Conservation (phyloP, 2,113 vertebrate species). For the Psephotus haematonotus region DNA sequence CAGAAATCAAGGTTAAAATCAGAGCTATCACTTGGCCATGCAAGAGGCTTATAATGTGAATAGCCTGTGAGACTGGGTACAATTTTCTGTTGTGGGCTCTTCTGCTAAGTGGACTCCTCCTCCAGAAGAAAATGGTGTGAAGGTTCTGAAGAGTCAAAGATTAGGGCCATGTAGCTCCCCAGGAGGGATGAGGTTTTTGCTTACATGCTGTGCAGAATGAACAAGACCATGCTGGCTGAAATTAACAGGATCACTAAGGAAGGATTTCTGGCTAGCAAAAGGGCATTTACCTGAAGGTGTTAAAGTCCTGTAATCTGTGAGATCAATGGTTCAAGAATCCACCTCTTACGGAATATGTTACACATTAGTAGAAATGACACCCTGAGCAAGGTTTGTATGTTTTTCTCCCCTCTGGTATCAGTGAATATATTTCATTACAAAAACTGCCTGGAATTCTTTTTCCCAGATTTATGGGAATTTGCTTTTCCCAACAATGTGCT, state of each 20-base stretch:
- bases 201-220: not conserved
- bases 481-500: constrained; percentile 1
- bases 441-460: not conserved
- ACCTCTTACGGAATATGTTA: not conserved
- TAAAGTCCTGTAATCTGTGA: not conserved
- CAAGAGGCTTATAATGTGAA: not conserved
- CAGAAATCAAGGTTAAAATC: not conserved
- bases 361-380: not conserved
- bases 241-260: not conserved
- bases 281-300: not conserved
- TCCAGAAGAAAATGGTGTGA: not conserved
- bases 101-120: not conserved
- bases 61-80: not conserved
- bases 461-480: not conserved
- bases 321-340: not conserved
- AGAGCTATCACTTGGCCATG: not conserved
- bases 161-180: not conserved
- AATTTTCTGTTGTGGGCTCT: not conserved
- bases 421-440: not conserved
- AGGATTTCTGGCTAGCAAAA: not conserved
- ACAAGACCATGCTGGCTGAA: not conserved
- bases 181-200: not conserved
- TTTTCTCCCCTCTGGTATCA: not conserved
- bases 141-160: not conserved
- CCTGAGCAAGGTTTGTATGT: not conserved